Conservation (phyloP, 2,113 vertebrate species). For the Arvicanthis niloticus region DNA sequence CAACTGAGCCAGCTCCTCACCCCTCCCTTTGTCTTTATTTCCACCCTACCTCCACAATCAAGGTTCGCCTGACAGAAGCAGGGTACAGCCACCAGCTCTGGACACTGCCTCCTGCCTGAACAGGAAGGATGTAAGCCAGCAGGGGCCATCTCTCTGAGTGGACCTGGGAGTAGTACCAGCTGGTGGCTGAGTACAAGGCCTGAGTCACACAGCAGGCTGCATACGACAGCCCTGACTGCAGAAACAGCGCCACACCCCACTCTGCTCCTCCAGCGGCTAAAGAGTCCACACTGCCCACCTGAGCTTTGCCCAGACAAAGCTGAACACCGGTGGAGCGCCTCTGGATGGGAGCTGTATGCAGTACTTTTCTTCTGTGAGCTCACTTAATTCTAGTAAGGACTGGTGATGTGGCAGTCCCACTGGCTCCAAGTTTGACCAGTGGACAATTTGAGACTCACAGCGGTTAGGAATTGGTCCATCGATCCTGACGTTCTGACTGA, state of each 20-base stretch:
- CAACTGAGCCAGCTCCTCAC: background rate
- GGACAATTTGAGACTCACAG: background rate
- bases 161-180: background rate
- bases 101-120: no score
- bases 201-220: background rate
- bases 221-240: background rate
- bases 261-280: no score
- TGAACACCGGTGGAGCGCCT: background rate
- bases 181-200: background rate
- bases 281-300: background rate
- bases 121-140: no score
- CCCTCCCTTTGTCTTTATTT: no score
- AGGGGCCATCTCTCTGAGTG: background rate
- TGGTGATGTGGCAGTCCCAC: background rate
- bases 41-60: background rate
- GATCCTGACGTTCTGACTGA: background rate
- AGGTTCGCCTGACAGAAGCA: background rate
- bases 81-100: background rate
- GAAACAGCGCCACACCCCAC: background rate
- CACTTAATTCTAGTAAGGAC: background rate
- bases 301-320: background rate
- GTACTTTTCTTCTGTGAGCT: no score
- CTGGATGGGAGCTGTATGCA: background rate
- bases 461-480: background rate
- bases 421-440: no score